Percentiles rank a stretch among this genome's conserved stretches.
phyloP scores from a whole-genome alignment of 2,888 invertebrate species.

The Ceraclea dissimilis region DNA sequence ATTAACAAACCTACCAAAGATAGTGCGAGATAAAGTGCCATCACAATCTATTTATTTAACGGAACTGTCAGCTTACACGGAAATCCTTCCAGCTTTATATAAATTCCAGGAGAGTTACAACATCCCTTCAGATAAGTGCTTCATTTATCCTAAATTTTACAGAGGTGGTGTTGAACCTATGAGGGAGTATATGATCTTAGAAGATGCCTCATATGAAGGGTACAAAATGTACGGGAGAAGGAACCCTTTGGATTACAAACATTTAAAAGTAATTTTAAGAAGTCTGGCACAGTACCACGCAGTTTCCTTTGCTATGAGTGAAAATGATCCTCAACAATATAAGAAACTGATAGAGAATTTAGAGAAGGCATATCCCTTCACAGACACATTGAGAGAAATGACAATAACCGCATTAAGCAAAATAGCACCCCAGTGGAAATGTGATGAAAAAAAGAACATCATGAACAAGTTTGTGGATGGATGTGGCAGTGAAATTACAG shows the following conservation, averaged over 20 bases:
- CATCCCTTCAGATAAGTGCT: background rate
- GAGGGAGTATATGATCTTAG: slow-evolving; percentile 24
- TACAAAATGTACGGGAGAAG: slow-evolving; percentile 21
- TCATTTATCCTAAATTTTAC: slow-evolving; percentile 11
- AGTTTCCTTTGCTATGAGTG: slow-evolving; percentile 26
- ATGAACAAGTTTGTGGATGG: background rate
- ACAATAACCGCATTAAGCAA: background rate
- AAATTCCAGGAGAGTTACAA: slow-evolving; percentile 1
- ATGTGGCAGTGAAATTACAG: background rate
- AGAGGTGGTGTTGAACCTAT: background rate
- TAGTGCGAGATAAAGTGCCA: background rate
- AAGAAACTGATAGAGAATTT: slow-evolving; percentile 14
- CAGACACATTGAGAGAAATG: slow-evolving; percentile 1
- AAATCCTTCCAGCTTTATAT: slow-evolving; percentile 10
- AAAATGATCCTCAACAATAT: slow-evolving; percentile 19
- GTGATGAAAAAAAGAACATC: background rate
- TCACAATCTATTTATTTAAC: slow-evolving; percentile 11
- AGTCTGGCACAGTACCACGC: slow-evolving; percentile 27
- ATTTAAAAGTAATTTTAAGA: slow-evolving; percentile 21
- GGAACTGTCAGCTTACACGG: slow-evolving; percentile 12
- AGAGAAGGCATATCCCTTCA: slow-evolving; percentile 7
- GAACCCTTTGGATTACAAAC: slow-evolving; percentile 19
- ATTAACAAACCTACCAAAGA: background rate
- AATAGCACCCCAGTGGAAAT: background rate
- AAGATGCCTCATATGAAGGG: slow-evolving; percentile 23